Evolutionary conservation across 2,888 invertebrate species (phyloP), one percentile per base, ranked within the genome.

Genomic region (Lasioglossum marginatum): DNA sequence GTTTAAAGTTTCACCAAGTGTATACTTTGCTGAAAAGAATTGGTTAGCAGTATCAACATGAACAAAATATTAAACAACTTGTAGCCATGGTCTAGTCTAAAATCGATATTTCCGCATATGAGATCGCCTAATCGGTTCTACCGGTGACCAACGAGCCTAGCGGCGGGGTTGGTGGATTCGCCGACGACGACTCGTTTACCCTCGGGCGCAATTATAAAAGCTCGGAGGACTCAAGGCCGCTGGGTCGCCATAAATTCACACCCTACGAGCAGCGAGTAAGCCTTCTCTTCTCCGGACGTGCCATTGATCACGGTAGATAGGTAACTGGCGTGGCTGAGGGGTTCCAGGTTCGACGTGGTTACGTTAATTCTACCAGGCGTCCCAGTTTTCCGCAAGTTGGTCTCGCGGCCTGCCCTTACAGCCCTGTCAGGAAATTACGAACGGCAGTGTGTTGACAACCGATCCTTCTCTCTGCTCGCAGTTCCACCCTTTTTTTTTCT

Each of bases 321-420:
- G 83, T 87, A 82, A 81, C 82, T 88, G 81, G 83, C 85, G 83
- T 83, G 88, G 80, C 45, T 37, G 81, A 83, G 73, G 68, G 80
- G 80, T 82, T 79, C 73, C 77, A 73, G 79, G 81, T 86, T 89
- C 85, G 82, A 86, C 81, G 85, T 68, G 89, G 90, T 89, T 90
- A 89, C 90, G 91, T 92, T 92, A 91, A 92, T 92, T 92, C 92
- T 88, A 88, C 90, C 89, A 91, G 88, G 86, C 85, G 90, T 86
- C 88, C 91, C 88, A 91, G 92, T 91, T 91, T 90, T 89, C 88
- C 86, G 71, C 81, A 79, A 84, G 75, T 79, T 82, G 77, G 77
- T 79, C 43, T 76, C 40, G 63, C 79, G 78, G 16, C n/a, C n/a
- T 45, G 27, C 77, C 68, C 77, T 23, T 14, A 40, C 76, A 52